Evolutionary conservation across 2,113 vertebrate genomes (phyloP).

Genomic region (Spilogale gracilis): DNA sequence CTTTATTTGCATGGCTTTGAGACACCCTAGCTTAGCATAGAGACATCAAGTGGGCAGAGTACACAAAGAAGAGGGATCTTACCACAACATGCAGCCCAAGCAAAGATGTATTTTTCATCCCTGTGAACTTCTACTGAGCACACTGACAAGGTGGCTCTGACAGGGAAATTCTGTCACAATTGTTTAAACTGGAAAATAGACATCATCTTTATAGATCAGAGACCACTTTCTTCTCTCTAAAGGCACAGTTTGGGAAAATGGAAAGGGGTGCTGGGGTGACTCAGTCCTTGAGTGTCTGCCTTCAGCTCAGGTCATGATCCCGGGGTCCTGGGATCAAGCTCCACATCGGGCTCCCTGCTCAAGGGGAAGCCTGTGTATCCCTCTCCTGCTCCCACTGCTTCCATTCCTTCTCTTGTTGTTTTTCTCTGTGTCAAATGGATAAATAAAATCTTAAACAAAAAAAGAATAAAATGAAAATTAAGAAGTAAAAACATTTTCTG

Average conservation of each 20-base stretch:
- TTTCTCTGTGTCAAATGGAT: too few species aligned
- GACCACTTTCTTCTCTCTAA: neutral
- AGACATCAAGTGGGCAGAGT: neutral
- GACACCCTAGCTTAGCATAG: neutral
- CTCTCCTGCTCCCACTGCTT: too few species aligned
- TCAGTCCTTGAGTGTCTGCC: too few species aligned
- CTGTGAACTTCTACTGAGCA: neutral
- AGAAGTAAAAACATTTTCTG: neutral
- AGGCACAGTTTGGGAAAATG: neutral
- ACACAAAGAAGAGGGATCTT: neutral
- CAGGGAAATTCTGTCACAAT: neutral
- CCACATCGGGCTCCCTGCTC: too few species aligned
- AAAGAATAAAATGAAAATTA: neutral
- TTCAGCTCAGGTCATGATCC: too few species aligned
- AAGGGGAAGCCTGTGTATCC: too few species aligned
- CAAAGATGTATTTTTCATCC: neutral
- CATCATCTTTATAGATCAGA: neutral
- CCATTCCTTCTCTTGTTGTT: too few species aligned
- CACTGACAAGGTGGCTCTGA: neutral
- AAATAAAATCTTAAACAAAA: too few species aligned
- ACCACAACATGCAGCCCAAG: neutral
- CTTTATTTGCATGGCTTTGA: neutral
- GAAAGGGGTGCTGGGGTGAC: too few species aligned
- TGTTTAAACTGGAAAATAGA: neutral
- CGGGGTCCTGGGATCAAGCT: too few species aligned